Evolutionary conservation across 1,140 invertebrate genomes (phyloP).

Genomic region (Mactra quadrangularis): DNA sequence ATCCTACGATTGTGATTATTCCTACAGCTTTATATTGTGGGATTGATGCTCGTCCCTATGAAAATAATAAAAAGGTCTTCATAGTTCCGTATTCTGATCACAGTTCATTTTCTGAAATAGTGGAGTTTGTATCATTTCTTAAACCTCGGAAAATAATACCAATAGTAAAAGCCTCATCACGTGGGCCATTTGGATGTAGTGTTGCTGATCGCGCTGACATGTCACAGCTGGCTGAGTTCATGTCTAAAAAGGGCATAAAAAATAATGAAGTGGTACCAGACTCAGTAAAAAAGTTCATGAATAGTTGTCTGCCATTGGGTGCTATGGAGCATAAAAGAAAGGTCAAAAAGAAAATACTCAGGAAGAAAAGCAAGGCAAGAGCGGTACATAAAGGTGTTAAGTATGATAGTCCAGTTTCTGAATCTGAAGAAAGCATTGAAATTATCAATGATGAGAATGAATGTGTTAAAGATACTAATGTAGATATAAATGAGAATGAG

Average conservation of each 20-base stretch:
- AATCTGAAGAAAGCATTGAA: too few species aligned
- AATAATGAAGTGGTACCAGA: constrained; percentile 6
- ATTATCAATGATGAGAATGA: too few species aligned
- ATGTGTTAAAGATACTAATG: too few species aligned
- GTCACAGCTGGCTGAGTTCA: constrained; percentile 70
- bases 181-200: constrained; percentile 72
- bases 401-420: constrained; percentile 25
- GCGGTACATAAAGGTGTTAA: constrained; percentile 10
- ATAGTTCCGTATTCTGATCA: constrained; percentile 84
- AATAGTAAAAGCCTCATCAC: constrained; percentile 73
- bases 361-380: not conserved
- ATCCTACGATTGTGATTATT: constrained; percentile 80
- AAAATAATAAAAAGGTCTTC: constrained; percentile 74
- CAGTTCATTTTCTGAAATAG: constrained; percentile 81
- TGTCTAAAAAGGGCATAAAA: not conserved
- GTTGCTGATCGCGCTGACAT: constrained; percentile 73
- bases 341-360: not conserved
- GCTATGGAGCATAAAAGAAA: constrained; percentile 25
- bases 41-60: constrained; percentile 70
- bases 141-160: constrained; percentile 79
- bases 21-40: constrained; percentile 81
- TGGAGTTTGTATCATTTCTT: constrained; percentile 80
- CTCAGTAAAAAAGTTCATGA: constrained; percentile 45
- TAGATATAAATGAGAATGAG: too few species aligned
- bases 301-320: not conserved